Conservation (phyloP, 2,113 vertebrate genomes). For the Corydoras maculifer region DNA sequence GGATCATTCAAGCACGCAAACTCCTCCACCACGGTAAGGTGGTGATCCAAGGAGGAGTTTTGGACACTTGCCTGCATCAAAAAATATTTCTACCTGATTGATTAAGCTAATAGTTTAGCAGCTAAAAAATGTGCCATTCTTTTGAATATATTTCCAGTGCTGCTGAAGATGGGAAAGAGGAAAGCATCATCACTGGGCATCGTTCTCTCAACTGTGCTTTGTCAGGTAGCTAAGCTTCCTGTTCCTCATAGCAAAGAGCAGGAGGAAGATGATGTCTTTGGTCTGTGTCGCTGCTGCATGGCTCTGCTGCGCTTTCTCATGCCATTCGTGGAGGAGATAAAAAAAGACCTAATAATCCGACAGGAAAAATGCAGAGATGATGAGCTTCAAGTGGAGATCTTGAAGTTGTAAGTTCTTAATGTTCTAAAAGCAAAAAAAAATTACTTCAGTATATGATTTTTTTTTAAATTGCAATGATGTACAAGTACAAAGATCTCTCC, state of each 20-base stretch:
- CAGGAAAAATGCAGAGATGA: constrained; percentile 46
- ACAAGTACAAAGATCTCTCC: no score
- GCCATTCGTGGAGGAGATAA: constrained; percentile 79
- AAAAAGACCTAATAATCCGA: constrained; percentile 43
- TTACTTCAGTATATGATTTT: no score
- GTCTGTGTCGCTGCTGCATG: constrained; percentile 76
- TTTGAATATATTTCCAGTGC: constrained; percentile 59
- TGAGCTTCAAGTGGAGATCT: constrained; percentile 81
- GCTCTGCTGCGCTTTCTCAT: constrained; percentile 73
- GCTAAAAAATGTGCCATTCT: no score
- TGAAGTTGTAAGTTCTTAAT: constrained; percentile 75
- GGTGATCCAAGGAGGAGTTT: no score
- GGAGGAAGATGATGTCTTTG: constrained; percentile 75
- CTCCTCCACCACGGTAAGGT: no score
- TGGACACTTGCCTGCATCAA: no score
- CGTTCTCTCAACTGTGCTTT: constrained; percentile 80
- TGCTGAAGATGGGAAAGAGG: constrained; percentile 74
- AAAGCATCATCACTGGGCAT: constrained; percentile 87
- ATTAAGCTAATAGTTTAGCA: no score
- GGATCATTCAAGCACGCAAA: no score
- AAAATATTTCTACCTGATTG: no score
- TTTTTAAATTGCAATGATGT: no score
- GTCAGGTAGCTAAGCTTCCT: constrained; percentile 78
- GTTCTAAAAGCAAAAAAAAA: no score
- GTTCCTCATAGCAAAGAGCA: constrained; percentile 81